Base-by-base conservation (phyloP, 2,888 invertebrate genomes). In the Drosophila mulleri region DNA sequence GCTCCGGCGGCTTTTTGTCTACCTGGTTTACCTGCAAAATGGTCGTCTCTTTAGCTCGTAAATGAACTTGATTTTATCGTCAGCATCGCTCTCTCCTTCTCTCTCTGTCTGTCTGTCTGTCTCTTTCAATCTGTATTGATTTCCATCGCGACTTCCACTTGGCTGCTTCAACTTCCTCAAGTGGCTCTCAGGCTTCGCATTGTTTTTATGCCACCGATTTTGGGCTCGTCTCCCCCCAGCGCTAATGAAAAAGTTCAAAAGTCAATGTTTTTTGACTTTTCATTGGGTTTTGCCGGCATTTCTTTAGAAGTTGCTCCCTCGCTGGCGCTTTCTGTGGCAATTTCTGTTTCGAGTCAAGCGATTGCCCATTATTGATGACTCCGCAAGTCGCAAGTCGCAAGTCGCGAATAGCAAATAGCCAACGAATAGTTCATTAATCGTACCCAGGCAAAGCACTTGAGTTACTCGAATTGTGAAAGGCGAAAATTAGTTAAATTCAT, bases 61-160 rank as follows among this genome's bases (percentile, higher is more conserved):
- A 87, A 87, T 87, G 90, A 87, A 87, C 90, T 87, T 88, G 88
- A 87, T 89, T 89, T 88, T 87, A 87, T 87, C 90, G 83, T 66
- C 75, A 70, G 60, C 73, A 58, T 73, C 26, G 37, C 41, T 41
- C 57, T 18, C 18, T n/a, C 35, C 7, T 12, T 14, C 41, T 7
- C 18, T 8, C 44, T 32, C 32, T 32, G 9, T 14, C 3, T 7
- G 3, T 26, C 9, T 14, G 23, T 48, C 23, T 37, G 35, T 23
- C 20, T 23, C 42, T 47, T 48, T 65, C 67, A 58, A 53, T 77
- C 65, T 82, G 77, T 84, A 86, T 86, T 86, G 86, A 86, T 86
- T 86, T 86, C 83, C 77, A 74, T 71, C 67, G 84, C 66, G 84
- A 71, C 85, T 85, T 85, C 72, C 83, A 78, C 89, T 89, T 85